Evolutionary conservation across 2,113 vertebrate genomes (phyloP), one percentile per base, ranked within the genome.

Genomic region (Gallinago media): DNA sequence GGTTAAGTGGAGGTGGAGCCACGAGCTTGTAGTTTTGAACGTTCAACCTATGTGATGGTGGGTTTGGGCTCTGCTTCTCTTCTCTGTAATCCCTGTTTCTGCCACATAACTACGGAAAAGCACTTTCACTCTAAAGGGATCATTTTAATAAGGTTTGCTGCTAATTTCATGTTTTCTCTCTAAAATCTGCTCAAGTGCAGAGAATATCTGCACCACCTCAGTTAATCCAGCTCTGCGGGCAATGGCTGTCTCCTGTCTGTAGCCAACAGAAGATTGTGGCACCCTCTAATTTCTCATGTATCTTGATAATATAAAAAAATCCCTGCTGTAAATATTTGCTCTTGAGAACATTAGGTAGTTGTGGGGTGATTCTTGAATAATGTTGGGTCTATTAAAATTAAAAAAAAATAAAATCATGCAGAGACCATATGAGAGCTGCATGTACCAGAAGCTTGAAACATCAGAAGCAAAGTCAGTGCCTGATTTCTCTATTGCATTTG

Each of bases 401-500:
- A 46, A n/a, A 66, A 56, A n/a, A 2, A 32, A 26, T 2, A 34
- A 16, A 73, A 22, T 9, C 2, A 2, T 12, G 3, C 20, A 9
- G 62, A 40, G 25, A 10, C 32, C 72, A 31, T 58, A 12, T 78
- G 31, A 1, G 36, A 70, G 46, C 58, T 93, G 47, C 10, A 0
- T 32, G 29, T 81, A 88, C 17, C 36, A 75, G 72, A 56, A 87
- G 49, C 91, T 63, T 68, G 80, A 89, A 96, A 94, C 58, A 79
- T 80, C 72, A 91, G 77, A 75, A 82, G 56, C 34, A 15, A 62
- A 88, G 49, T 46, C 0, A 0, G 22, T 72, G 84, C 80, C 74
- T 62, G 66, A 66, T 94, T 96, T 90, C 82, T 84, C 32, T 92
- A n/a, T 94, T 96, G 75, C 90, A 72, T 94, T 94, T 93, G 85